These are phyloP conservation scores for Ditylenchus dipsaci DNA, from an alignment of 1,140 invertebrate species.

Conservation along the genomic window DNA sequence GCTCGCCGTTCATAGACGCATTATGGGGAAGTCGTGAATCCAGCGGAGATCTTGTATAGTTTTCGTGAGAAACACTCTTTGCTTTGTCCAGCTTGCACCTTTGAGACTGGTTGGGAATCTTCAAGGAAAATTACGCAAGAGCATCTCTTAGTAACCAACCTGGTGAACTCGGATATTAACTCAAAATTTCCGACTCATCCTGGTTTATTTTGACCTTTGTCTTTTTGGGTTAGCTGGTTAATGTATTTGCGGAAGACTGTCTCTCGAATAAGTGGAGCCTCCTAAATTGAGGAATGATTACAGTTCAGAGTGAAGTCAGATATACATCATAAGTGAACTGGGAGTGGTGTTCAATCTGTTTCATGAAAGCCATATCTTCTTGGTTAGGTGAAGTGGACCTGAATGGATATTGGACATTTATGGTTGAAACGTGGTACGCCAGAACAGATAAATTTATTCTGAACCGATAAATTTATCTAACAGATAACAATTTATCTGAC, in stretches of 20 bases:
- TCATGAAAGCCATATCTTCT: slow-evolving; percentile 45
- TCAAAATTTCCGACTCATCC: neutral
- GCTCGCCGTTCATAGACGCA: neutral
- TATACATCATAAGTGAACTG: slow-evolving; percentile 45
- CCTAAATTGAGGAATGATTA: slow-evolving; percentile 14
- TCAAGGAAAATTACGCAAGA: too few species aligned
- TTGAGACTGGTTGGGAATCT: neutral
- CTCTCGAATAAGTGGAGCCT: slow-evolving; percentile 49
- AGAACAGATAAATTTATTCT: too few species aligned
- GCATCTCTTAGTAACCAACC: neutral
- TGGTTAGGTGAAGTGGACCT: slow-evolving; percentile 10
- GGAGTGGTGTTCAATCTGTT: slow-evolving; percentile 52
- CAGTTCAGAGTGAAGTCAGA: neutral
- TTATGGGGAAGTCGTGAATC: too few species aligned
- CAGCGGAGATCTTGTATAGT: neutral
- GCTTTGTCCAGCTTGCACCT: too few species aligned
- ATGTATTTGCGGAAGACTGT: slow-evolving; percentile 35
- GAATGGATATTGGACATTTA: too few species aligned
- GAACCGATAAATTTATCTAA: too few species aligned
- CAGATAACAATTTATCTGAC: too few species aligned
- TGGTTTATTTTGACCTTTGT: neutral
- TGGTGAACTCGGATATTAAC: neutral
- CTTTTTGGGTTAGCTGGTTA: neutral
- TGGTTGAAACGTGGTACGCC: too few species aligned
- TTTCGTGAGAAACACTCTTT: too few species aligned